A percentile compares a stretch with the other conserved stretches of the same genome.
Evolutionary conservation across 1,140 invertebrate genomes (phyloP).

Genomic region (Pachypeltis micranthus): DNA sequence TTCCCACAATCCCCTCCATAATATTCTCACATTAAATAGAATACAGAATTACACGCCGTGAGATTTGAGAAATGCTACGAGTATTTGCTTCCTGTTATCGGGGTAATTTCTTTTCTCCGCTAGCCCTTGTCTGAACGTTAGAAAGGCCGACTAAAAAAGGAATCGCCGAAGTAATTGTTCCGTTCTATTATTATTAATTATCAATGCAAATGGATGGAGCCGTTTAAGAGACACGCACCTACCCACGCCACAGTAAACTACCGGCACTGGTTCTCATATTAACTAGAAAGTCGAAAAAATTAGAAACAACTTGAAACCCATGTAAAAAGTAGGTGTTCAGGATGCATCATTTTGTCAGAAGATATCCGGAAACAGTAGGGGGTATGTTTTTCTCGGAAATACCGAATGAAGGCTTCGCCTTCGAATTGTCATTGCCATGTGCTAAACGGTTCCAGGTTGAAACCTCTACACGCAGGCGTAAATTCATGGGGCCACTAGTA

Average conservation of each 20-base stretch:
- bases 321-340: too few species aligned
- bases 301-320: too few species aligned
- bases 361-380: too few species aligned
- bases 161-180: not conserved
- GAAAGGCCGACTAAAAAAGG: too few species aligned
- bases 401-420: too few species aligned
- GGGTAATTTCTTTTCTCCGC: not conserved
- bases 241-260: not conserved
- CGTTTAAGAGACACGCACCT: not conserved
- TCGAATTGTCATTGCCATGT: too few species aligned
- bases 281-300: not conserved
- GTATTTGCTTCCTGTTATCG: not conserved
- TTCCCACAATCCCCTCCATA: not conserved
- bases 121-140: not conserved
- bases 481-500: too few species aligned
- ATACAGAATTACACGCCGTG: not conserved
- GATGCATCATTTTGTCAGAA: too few species aligned
- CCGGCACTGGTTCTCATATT: not conserved
- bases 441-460: too few species aligned
- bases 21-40: not conserved
- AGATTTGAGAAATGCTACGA: not conserved
- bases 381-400: too few species aligned
- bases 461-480: too few species aligned
- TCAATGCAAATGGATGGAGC: not conserved
- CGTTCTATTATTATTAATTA: not conserved